Conservation (phyloP, 2,888 invertebrate species). For the Iselma pallidipennis region DNA sequence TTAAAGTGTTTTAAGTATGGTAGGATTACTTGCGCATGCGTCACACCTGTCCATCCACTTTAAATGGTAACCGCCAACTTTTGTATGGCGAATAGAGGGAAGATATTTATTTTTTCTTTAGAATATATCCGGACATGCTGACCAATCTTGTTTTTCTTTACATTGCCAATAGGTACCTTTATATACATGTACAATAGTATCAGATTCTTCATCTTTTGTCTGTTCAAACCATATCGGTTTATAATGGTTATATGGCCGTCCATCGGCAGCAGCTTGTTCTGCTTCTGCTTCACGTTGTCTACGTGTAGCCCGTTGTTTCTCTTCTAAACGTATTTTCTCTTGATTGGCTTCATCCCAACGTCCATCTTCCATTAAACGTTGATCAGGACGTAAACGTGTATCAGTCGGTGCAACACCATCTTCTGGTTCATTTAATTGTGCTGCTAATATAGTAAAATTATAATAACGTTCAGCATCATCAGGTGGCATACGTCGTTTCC, state of each 20-base stretch:
- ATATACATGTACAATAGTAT: conserved; percentile 77
- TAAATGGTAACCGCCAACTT: too few species aligned
- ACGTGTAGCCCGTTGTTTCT: conserved; percentile 87
- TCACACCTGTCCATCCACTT: too few species aligned
- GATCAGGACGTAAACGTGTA: conserved; percentile 86
- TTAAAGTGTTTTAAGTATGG: too few species aligned
- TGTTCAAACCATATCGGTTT: conserved; percentile 91
- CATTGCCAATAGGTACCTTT: conserved; percentile 91
- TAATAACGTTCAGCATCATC: conserved; percentile 77
- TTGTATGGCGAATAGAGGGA: too few species aligned
- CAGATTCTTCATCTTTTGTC: conserved; percentile 72
- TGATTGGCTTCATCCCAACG: conserved; percentile 89
- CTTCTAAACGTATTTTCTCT: conserved; percentile 86
- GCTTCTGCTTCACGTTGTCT: conserved; percentile 79
- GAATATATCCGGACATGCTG: conserved; percentile 89
- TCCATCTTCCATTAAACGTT: conserved; percentile 95
- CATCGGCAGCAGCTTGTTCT: conserved; percentile 69
- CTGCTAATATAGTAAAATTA: conserved; percentile 92
- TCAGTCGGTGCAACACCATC: conserved; percentile 92
- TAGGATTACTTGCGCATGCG: too few species aligned
- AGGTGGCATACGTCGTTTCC: conserved; percentile 82
- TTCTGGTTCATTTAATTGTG: conserved; percentile 96
- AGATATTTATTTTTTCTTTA: too few species aligned
- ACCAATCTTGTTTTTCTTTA: conserved; percentile 89
- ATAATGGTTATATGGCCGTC: conserved; percentile 70